These are phyloP conservation scores for Thripadectes ignobilis DNA, from an alignment of 2,797 vertebrate species.

Conservation along the genomic window DNA sequence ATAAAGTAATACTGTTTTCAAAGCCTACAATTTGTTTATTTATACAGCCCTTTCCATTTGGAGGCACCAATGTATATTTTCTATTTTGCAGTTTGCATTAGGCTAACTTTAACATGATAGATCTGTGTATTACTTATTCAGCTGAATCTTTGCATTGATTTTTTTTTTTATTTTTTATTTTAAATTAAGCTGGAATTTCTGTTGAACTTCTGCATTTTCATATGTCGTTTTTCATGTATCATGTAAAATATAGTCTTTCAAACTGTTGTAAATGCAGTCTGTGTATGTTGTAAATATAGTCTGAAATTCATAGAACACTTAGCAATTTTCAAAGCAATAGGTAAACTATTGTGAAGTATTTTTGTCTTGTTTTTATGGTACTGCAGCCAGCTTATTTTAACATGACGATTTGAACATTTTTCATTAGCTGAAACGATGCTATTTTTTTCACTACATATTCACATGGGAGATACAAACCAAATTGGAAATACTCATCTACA, in stretches of 20 bases:
- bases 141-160: neutral
- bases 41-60: neutral
- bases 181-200: neutral
- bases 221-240: neutral
- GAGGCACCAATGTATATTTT: neutral
- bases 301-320: neutral
- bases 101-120: neutral
- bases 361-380: neutral
- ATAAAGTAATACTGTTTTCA: neutral
- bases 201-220: neutral
- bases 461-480: neutral
- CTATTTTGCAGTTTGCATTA: neutral
- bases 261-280: neutral
- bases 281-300: neutral
- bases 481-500: neutral
- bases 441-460: neutral
- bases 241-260: neutral
- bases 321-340: neutral
- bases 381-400: neutral
- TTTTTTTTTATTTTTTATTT: neutral
- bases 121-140: neutral
- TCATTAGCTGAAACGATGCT: neutral
- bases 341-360: neutral
- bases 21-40: neutral
- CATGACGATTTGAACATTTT: neutral